These are phyloP conservation scores for Sebastes cheni DNA, from an alignment of 2,797 vertebrate genomes.

Conservation along the genomic window DNA sequence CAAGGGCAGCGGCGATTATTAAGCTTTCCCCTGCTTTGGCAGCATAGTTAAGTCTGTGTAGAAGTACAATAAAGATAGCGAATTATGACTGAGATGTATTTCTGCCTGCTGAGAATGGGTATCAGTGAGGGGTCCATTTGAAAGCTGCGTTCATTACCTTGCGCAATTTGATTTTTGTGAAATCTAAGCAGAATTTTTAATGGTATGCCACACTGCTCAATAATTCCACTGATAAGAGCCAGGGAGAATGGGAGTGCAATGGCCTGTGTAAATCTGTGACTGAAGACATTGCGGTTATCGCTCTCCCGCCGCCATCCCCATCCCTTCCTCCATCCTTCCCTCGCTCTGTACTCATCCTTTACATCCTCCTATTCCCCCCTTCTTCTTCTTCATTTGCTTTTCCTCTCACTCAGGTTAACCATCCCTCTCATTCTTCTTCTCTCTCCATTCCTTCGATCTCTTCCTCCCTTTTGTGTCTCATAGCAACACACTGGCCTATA, in stretches of 20 bases:
- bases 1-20: slow-evolving; percentile 72
- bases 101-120: slow-evolving; percentile 62
- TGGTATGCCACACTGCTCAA: slow-evolving; percentile 81
- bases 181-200: slow-evolving; percentile 87
- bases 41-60: slow-evolving; percentile 70
- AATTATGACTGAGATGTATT: slow-evolving; percentile 79
- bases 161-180: slow-evolving; percentile 82
- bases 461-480: slow-evolving; percentile 45
- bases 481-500: slow-evolving; percentile 62
- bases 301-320: slow-evolving; percentile 41
- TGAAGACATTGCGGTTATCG: slow-evolving; percentile 80
- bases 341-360: slow-evolving; percentile 46
- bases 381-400: slow-evolving; percentile 34
- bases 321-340: slow-evolving; percentile 43
- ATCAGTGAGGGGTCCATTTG: slow-evolving; percentile 73
- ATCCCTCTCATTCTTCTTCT: slow-evolving; percentile 15
- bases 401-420: slow-evolving; percentile 20
- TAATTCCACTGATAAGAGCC: slow-evolving; percentile 82
- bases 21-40: slow-evolving; percentile 63
- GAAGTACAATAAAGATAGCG: slow-evolving; percentile 78
- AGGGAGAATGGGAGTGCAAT: slow-evolving; percentile 79
- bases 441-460: background rate
- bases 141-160: slow-evolving; percentile 75
- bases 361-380: slow-evolving; percentile 11
- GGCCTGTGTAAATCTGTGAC: slow-evolving; percentile 84